Evolutionary conservation across 2,888 invertebrate species (phyloP), one percentile per base, ranked within the genome.

Genomic region (Ditula angustiorana): DNA sequence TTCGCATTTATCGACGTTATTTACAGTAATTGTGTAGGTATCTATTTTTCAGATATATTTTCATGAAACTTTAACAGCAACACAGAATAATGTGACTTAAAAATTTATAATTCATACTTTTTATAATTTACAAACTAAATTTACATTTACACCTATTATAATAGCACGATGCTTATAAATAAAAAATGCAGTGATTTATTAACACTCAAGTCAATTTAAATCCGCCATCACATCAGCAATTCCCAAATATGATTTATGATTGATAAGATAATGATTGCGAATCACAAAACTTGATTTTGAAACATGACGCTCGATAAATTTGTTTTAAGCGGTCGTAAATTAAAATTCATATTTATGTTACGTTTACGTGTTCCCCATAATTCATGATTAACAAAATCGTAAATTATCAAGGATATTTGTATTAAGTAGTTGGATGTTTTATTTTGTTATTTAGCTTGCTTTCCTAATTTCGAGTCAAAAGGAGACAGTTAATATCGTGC

Each of bases 251-350:
- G 63, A 63, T 63, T 57, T 52, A 52, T 58, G 63, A 63, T 63
- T 63, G 63, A 63, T 62, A 62, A 50, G 62, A 26, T 55, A 44
- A 57, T 63, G 50, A 63, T 62, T 58, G 37, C 49, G 49, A 37
- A 30, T 35, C 28, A 35, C 44, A 26, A 63, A 52, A 52, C 63
- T 28, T 47, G 61, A 49, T 37, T 49, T 37, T 13, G 56, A 24
- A 52, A 23, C 55, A 28, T 63, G 63, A 58, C 50, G 56, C 56
- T 23, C 30, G 7, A 58, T 58, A 63, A 63, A 63, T 63, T 58
- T 13, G 41, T 52, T 63, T 63, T 63, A 63, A 58, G 44, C 33
- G 63, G 24, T 50, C 50, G 41, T 63, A 63, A 63, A 58, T 63
- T 50, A 50, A 35, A 57, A 23, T 44, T 57, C 19, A 50, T 33